These are phyloP conservation scores for Gallinago nigripennis DNA, from an alignment of 2,797 vertebrate genomes.

Conservation along the genomic window DNA sequence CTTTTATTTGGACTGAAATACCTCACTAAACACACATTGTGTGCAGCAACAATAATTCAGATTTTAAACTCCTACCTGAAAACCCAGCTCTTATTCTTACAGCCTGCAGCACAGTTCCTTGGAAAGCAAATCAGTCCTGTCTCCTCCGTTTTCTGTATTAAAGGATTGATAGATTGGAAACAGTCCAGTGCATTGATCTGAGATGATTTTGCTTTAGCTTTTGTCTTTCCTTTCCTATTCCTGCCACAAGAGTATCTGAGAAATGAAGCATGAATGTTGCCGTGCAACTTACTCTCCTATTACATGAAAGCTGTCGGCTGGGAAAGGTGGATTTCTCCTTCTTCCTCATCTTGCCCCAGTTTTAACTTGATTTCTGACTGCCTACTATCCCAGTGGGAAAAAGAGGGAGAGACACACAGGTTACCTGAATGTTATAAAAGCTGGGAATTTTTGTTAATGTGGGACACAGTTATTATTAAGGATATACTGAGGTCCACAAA, in stretches of 20 bases:
- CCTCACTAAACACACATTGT: background rate
- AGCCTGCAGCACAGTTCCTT: background rate
- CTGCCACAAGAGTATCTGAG: constrained; percentile 19
- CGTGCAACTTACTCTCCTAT: background rate
- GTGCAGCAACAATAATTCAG: background rate
- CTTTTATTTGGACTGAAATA: background rate
- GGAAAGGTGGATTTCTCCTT: background rate
- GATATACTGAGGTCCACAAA: background rate
- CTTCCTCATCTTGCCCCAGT: background rate
- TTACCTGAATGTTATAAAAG: background rate
- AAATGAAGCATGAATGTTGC: background rate
- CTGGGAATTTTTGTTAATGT: background rate
- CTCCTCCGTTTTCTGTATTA: background rate
- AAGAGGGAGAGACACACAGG: background rate
- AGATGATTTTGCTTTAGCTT: constrained; percentile 46
- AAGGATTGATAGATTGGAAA: background rate
- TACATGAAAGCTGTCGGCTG: background rate
- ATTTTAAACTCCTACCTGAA: background rate
- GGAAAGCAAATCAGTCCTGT: background rate
- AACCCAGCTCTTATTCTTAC: background rate
- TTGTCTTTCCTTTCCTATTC: constrained; percentile 2
- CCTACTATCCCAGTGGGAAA: background rate
- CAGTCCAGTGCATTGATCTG: constrained; percentile 41
- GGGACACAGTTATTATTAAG: background rate
- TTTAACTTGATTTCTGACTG: background rate